These are phyloP conservation scores for Heloderma charlesbogerti DNA, from an alignment of 2,113 vertebrate species.

Conservation along the genomic window DNA sequence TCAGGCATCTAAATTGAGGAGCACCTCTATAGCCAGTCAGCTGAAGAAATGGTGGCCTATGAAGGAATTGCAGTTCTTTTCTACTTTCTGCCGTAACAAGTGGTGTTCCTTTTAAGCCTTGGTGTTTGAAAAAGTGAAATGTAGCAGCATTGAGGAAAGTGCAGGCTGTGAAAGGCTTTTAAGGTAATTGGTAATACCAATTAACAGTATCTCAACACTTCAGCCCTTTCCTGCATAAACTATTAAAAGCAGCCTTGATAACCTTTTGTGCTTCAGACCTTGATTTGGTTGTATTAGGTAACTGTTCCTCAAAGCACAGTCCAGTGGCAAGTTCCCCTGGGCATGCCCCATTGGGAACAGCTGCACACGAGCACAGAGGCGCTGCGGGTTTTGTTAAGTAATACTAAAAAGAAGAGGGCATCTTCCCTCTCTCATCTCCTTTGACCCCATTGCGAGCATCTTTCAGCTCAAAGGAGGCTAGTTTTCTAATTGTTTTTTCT, in stretches of 20 bases:
- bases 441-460: background rate
- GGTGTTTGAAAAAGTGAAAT: background rate
- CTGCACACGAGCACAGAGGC: background rate
- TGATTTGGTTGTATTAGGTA: background rate
- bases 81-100: background rate
- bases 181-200: background rate
- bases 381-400: background rate
- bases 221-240: background rate
- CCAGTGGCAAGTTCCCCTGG: background rate
- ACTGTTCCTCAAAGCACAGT: background rate
- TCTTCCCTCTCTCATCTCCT: too few species aligned
- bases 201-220: background rate
- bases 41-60: slow-evolving; percentile 1
- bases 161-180: background rate
- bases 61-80: slow-evolving; percentile 16
- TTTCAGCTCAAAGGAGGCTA: background rate
- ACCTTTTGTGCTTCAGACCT: background rate
- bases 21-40: slow-evolving; percentile 19
- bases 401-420: too few species aligned
- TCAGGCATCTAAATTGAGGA: background rate
- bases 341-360: rapidly evolving
- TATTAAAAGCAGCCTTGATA: background rate
- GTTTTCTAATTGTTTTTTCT: background rate
- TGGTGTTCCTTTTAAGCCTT: background rate
- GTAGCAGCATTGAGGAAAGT: slow-evolving; percentile 1